These are phyloP conservation scores for Sebastes hubbsi DNA, from an alignment of 2,797 vertebrate genomes.

Conservation along the genomic window DNA sequence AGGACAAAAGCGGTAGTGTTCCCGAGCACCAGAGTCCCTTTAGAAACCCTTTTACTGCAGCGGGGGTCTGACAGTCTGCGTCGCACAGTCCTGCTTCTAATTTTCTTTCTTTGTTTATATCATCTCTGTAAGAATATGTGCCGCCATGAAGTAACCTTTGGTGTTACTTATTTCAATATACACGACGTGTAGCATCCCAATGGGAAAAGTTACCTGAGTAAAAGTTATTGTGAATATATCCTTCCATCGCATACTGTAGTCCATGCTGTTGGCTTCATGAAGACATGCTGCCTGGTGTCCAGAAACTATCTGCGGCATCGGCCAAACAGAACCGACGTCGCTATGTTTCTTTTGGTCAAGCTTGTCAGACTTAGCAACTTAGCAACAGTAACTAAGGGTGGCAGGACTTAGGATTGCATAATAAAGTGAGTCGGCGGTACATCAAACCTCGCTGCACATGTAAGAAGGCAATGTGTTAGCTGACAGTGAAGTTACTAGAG, in stretches of 20 bases:
- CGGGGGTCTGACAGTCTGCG: not conserved
- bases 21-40: not conserved
- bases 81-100: not conserved
- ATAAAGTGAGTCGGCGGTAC: too few relatives aligned
- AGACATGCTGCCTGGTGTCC: not conserved
- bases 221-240: not conserved
- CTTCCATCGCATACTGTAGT: not conserved
- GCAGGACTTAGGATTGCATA: rapidly evolving
- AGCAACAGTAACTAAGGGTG: too few relatives aligned
- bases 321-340: too few relatives aligned
- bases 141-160: not conserved
- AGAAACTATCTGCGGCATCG: too few relatives aligned
- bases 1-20: not conserved
- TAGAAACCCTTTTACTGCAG: not conserved
- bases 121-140: too few relatives aligned
- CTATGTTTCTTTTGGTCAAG: too few relatives aligned
- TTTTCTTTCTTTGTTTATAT: not conserved
- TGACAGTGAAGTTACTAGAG: too few relatives aligned
- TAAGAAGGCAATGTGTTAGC: too few relatives aligned
- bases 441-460: too few relatives aligned
- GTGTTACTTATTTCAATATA: not conserved
- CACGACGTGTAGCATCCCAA: too few relatives aligned
- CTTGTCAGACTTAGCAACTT: too few relatives aligned
- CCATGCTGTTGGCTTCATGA: too few relatives aligned
- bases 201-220: not conserved